Evolutionary conservation across 2,113 vertebrate species (phyloP).

Genomic region (Cettia cetti): DNA sequence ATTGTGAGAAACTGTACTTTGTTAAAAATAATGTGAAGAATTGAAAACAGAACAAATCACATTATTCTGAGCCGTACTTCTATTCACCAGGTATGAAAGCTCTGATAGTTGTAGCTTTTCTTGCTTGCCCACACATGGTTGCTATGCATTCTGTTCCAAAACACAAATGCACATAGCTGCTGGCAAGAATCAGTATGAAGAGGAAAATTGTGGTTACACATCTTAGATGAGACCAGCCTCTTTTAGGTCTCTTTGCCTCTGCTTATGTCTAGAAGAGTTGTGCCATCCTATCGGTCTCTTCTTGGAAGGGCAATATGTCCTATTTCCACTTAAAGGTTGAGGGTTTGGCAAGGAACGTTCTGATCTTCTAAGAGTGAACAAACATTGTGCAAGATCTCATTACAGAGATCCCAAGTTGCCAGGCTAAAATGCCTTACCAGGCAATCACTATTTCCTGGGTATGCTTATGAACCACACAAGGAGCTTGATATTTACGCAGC

Average conservation of each 20-base stretch:
- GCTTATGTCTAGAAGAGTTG: neutral
- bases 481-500: neutral
- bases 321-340: conserved; percentile 10
- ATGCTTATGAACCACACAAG: neutral
- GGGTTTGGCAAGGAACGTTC: conserved; percentile 12
- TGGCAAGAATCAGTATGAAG: neutral
- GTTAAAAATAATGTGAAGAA: neutral
- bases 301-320: neutral
- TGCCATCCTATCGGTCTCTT: neutral
- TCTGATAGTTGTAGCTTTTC: neutral
- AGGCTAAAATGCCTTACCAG: neutral
- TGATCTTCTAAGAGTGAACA: conserved; percentile 5
- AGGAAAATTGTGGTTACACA: neutral
- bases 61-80: neutral
- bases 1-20: neutral
- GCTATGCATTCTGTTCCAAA: conserved; percentile 19
- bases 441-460: neutral
- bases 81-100: neutral
- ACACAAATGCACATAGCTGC: neutral
- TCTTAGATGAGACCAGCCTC: neutral
- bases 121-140: neutral
- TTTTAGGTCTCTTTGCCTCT: neutral
- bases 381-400: conserved; percentile 20
- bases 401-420: neutral
- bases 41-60: neutral